Conservation (phyloP, 2,888 invertebrate genomes). For the Pasiphila rectangulata region DNA sequence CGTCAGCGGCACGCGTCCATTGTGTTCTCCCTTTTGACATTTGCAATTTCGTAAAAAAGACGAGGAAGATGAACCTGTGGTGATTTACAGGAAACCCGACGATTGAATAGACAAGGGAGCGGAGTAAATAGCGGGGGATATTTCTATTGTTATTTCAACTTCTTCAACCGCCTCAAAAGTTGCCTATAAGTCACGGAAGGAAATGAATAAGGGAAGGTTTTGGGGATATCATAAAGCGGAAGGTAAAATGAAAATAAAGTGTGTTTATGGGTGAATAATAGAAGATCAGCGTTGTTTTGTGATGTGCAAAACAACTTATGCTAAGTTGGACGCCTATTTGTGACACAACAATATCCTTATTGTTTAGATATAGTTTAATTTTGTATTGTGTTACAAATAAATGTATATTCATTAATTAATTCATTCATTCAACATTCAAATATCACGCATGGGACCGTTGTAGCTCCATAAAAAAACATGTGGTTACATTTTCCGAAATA, state of each 20-base stretch:
- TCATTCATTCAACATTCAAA: too few relatives aligned
- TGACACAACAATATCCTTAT: too few relatives aligned
- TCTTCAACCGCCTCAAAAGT: constrained; percentile 16
- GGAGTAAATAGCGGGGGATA: constrained; percentile 17
- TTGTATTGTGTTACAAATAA: too few relatives aligned
- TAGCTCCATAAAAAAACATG: too few relatives aligned
- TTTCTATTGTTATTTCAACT: constrained; percentile 26
- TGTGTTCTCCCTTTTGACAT: constrained; percentile 45
- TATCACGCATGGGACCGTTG: too few relatives aligned
- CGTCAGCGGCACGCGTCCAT: constrained; percentile 34
- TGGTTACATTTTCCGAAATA: too few relatives aligned
- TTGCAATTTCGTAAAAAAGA: constrained; percentile 42
- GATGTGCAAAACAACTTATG: too few relatives aligned
- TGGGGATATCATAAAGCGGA: constrained; percentile 1
- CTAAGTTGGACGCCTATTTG: too few relatives aligned
- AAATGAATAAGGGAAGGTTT: constrained; percentile 11
- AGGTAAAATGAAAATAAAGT: constrained; percentile 1
- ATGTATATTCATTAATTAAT: too few relatives aligned
- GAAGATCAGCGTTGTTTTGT: too few relatives aligned
- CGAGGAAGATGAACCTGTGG: constrained; percentile 26
- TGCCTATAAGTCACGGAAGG: constrained; percentile 16
- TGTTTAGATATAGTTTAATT: too few relatives aligned
- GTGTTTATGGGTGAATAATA: background rate
- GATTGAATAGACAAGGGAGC: constrained; percentile 32
- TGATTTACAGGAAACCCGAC: constrained; percentile 26